Base-by-base conservation (phyloP, 1,140 invertebrate genomes). In the Octopus bimaculoides region DNA sequence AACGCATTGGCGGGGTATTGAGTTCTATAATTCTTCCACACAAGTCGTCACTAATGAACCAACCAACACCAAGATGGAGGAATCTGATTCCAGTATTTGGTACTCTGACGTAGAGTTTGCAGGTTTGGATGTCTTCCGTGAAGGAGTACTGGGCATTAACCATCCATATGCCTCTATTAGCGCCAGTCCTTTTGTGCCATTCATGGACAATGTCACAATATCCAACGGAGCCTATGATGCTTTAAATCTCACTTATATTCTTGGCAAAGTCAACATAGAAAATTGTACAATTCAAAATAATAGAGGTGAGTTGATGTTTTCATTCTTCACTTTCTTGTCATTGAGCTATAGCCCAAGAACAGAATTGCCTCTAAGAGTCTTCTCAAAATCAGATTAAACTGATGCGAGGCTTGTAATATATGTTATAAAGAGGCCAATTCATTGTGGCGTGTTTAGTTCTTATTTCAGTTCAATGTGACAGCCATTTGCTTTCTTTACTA, bases 181-280 rank as follows among this genome's bases (percentile, higher is more conserved):
- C 86, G 93, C 96, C 14, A 93, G 94, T 86, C 97, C 97, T 17
- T 93, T 96, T 61, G 95, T 97, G 0, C 97, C 97, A 0, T 88
- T 93, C 73, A 94, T 98, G 91, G 92, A 94, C 84, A 92, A 94
- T 82, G 91, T 98, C 78, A 93, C 94, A 79, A 93, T 99, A 82
- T 91, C 93, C 12, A 92, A 95, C 87, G 96, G 95, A 14, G 96
- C 96, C 5, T 97, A 94, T 88, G 97, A 96, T 86, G 97, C 95
- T 4, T 93, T 98, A 77, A 98, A 98, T 89, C 92, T 98, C 76
- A 97, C 96, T 0, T 92, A 93, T 79, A 94, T 97, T 4, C 92
- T 93, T 80, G 94, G 95, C n/a, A 93, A 94, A 12, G 92, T 97
- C 81, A 90, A 92, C 66, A 93, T 99, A 75, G 92, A 93, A 77